Evolutionary conservation across 1,140 invertebrate genomes (phyloP), one percentile per base, ranked within the genome.

Genomic region (Telenomus remus): DNA sequence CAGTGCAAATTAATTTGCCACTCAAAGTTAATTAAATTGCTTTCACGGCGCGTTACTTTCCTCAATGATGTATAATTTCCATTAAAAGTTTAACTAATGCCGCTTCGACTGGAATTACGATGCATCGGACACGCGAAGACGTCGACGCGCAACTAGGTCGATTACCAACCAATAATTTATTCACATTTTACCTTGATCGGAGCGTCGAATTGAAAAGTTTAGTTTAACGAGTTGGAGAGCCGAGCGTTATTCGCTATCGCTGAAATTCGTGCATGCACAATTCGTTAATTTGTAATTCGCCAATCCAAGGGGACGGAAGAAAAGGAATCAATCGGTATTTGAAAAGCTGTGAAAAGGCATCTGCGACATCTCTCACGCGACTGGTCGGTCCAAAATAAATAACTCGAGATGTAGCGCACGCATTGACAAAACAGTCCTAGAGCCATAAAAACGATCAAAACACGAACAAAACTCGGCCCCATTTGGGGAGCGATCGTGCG

Each of bases 21-120:
- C 68, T 77, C 75, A 77, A 77, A 77, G 68, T 72, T 71, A 72
- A 77, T 77, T 77, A 77, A 77, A 77, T 77, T 77, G 68, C 75
- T 68, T 77, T 77, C 54, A 53, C 68, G 63, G 53, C 75, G 57
- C 63, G 63, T 68, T 77, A 72, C 75, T 77, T 77, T 72, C 72
- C 75, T 71, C 68, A 77, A 72, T 77, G 57, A 77, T 68, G 75
- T 77, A 72, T 77, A 77, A 77, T 77, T 77, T 72, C 75, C 64
- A 77, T 77, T 77, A 77, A 77, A 77, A 77, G 68, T 77, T 77
- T 63, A 68, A 77, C 68, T 66, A 76, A 76, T 27, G 6, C 19
- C 69, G 74, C 74, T 70, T 70, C 74, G 74, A 49, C 47, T 43
- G 47, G 61, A 66, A 71, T 66, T 66, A 56, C 74, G 50, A 57